Conservation (phyloP, 2,888 invertebrate genomes). For the Gari tellinella region DNA sequence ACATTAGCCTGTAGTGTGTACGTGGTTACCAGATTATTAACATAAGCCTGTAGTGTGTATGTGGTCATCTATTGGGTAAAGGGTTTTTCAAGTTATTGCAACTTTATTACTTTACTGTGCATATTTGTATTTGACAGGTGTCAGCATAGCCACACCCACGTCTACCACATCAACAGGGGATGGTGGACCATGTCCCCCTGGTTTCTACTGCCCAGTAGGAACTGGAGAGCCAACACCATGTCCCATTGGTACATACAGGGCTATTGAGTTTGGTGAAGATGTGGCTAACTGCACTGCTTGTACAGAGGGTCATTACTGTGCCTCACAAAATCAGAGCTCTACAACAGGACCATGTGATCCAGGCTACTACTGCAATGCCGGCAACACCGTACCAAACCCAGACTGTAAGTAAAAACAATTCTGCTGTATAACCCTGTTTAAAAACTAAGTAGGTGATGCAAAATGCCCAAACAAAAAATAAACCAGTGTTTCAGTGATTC, state of each 20-base stretch:
- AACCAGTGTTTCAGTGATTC: too few relatives aligned
- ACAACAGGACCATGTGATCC: constrained; percentile 77
- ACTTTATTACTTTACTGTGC: too few relatives aligned
- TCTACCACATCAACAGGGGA: constrained; percentile 74
- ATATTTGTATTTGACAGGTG: constrained; percentile 64
- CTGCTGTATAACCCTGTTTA: too few relatives aligned
- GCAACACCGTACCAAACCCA: constrained; percentile 77
- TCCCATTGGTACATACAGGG: constrained; percentile 79
- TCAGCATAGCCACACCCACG: constrained; percentile 78
- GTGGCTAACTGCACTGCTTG: constrained; percentile 76
- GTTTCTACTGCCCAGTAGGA: constrained; percentile 79
- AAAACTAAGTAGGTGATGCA: too few relatives aligned
- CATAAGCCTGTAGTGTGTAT: too few relatives aligned
- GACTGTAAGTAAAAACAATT: constrained; percentile 76
- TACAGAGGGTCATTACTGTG: constrained; percentile 79
- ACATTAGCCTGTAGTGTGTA: too few relatives aligned
- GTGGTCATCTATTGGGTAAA: too few relatives aligned
- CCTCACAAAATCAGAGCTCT: constrained; percentile 71
- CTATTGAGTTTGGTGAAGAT: constrained; percentile 62
- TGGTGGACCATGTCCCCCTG: constrained; percentile 82
- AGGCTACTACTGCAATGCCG: constrained; percentile 80
- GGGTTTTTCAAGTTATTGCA: not conserved
- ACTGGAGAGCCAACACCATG: constrained; percentile 81
- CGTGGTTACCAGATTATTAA: too few relatives aligned
- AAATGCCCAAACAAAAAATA: too few relatives aligned